A percentile compares a stretch with the other conserved stretches of the same genome.
Evolutionary conservation across 1,140 invertebrate genomes (phyloP).

Genomic region (Tetramorium alpestre): DNA sequence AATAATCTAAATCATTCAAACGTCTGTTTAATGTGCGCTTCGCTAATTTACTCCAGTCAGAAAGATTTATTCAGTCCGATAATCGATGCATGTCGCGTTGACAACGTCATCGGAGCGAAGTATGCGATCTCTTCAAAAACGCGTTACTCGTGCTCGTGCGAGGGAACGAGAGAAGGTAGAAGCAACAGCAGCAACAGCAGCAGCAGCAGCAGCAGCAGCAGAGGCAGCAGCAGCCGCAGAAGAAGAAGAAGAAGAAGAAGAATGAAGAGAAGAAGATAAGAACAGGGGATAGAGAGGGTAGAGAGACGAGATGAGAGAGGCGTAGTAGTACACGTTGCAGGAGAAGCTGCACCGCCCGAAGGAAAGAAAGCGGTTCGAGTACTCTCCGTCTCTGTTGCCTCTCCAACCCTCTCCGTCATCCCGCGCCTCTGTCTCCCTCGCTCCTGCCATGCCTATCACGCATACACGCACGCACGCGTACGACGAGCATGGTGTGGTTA

Average conservation of each 20-base stretch:
- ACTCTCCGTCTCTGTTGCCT: constrained; percentile 65
- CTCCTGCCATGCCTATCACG: constrained; percentile 20
- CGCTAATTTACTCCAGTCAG: background rate
- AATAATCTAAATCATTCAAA: constrained; percentile 18
- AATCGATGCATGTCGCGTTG: constrained; percentile 40
- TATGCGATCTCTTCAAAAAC: constrained; percentile 47
- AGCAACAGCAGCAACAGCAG: constrained; percentile 41
- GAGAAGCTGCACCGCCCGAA: constrained; percentile 84
- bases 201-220: constrained; percentile 55
- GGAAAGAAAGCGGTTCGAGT: constrained; percentile 78
- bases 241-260: constrained; percentile 55
- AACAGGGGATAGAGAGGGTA: constrained; percentile 7
- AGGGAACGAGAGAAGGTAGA: background rate
- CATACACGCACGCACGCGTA: constrained; percentile 1
- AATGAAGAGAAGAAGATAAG: constrained; percentile 56
- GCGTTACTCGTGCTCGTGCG: constrained; percentile 6
- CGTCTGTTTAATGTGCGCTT: background rate
- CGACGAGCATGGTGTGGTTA: constrained; percentile 48
- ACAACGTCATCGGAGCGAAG: constrained; percentile 33
- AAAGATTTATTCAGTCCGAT: constrained; percentile 34
- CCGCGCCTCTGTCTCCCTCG: constrained; percentile 7
- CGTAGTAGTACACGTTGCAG: constrained; percentile 74
- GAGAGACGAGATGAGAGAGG: constrained; percentile 53
- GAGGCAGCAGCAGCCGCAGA: constrained; percentile 57
- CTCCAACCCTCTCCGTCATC: constrained; percentile 24